Conservation (phyloP, 1,140 invertebrate genomes). For the Wasmannia auropunctata region DNA sequence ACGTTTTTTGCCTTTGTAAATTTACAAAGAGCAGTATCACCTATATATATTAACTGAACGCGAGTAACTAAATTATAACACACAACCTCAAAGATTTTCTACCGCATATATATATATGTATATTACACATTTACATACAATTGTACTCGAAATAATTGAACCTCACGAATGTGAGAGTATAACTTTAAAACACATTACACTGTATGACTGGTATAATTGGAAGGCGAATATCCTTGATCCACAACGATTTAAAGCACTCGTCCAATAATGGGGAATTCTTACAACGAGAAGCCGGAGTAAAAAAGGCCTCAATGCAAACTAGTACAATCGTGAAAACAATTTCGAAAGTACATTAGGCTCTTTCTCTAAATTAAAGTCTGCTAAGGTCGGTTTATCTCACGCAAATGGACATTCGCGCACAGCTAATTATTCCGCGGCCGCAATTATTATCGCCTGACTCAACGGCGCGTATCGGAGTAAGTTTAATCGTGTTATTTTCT, state of each 20-base stretch:
- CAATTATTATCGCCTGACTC: slow-evolving; percentile 47
- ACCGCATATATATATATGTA: too few species aligned
- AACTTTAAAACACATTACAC: background rate
- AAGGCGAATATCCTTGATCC: background rate
- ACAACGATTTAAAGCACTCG: background rate
- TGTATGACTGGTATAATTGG: background rate
- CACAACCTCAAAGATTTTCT: background rate
- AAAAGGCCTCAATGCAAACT: background rate
- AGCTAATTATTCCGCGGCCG: slow-evolving; percentile 37
- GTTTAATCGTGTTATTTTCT: slow-evolving; percentile 54
- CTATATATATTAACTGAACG: background rate
- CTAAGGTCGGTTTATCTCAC: slow-evolving; percentile 59
- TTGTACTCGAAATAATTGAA: background rate
- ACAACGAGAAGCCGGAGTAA: background rate
- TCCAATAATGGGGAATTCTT: background rate
- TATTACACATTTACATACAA: background rate
- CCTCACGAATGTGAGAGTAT: background rate
- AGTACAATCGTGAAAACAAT: slow-evolving; percentile 26
- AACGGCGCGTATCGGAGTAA: slow-evolving; percentile 47
- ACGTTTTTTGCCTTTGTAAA: slow-evolving; percentile 1
- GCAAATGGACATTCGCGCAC: slow-evolving; percentile 47
- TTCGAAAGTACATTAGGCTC: slow-evolving; percentile 51
- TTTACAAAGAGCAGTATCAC: slow-evolving; percentile 3
- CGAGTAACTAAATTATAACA: slow-evolving; percentile 10
- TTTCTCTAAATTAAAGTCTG: slow-evolving; percentile 48